phyloP scores from a whole-genome alignment of 2,797 vertebrate genomes.

The Nyctalus aviator region DNA sequence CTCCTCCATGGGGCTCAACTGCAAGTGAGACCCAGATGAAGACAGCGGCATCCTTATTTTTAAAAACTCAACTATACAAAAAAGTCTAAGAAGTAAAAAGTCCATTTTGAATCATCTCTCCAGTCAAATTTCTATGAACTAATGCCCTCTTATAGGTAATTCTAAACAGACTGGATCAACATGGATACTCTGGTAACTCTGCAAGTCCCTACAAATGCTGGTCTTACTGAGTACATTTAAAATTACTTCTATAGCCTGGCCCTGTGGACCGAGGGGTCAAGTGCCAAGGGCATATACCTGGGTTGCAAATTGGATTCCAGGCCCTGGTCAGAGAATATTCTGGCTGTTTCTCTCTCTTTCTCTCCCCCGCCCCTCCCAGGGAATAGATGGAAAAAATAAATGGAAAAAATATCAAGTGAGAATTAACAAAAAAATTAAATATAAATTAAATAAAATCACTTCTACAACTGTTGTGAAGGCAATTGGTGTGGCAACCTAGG shows the following conservation, averaged over 20 bases:
- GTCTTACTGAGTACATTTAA: not conserved
- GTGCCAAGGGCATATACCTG: too few species aligned
- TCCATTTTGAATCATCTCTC: not conserved
- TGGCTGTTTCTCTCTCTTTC: too few species aligned
- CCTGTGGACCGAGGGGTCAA: too few species aligned
- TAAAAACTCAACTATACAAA: slow-evolving; percentile 2
- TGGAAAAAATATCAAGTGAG: too few species aligned
- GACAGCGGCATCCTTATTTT: not conserved
- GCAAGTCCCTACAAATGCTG: not conserved
- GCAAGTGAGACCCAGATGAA: not conserved
- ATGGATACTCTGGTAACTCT: not conserved
- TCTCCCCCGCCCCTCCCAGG: too few species aligned
- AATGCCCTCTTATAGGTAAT: not conserved
- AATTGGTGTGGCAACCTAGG: too few species aligned
- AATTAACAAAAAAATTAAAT: too few species aligned
- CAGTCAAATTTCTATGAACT: not conserved
- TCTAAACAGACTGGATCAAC: not conserved
- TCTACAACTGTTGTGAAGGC: too few species aligned
- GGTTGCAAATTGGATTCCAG: too few species aligned
- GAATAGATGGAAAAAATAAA: too few species aligned
- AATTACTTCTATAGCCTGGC: not conserved
- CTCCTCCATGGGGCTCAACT: not conserved
- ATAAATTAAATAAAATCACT: too few species aligned
- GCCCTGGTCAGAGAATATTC: too few species aligned
- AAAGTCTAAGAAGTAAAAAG: not conserved